Base-by-base conservation (phyloP, 2,797 vertebrate genomes). In the Odontamblyopus rebecca region DNA sequence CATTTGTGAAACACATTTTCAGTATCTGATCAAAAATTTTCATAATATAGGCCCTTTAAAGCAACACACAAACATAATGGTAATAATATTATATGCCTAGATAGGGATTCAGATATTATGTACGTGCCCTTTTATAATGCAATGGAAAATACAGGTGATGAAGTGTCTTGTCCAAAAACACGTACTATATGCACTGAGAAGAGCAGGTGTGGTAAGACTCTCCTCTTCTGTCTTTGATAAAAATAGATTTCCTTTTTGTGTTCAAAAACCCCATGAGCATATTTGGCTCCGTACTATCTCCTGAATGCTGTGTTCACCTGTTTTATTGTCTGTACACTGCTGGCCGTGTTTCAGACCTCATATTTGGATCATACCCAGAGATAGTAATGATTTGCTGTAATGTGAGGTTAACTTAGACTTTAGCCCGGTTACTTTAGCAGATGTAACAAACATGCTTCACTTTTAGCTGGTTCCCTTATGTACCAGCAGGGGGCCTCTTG, bases 401-500 rank as follows among this genome's bases (percentile, higher is more conserved):
- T 51, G 62, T 1, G 19, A 54, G 48, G 27, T 12, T 62, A 38
- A 59, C 68, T 50, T 51, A 23, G 48, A 27, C 26, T 69, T 50
- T 64, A 18, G 18, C 68, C 23, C 19, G 3, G 27, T 72, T 23
- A 1, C 66, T 61, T 2, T 60, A 44, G n/a, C 27, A 53, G 30
- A 69, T 29, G 19, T 3, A 51, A 23, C 26, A 51, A 38, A 38
- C 35, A 38, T 68, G 9, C 56, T 74, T 54, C 51, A 4, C 38
- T 75, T 69, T 29, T 76, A 48, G 29, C 44, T 29, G n/a, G n/a
- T 29, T 79, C 61, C 26, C 44, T 32, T 70, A 64, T 44, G 53
- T n/a, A 59, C 30, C 80, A 79, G 71, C 74, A 48, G 82, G 81
- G 70, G 76, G 74, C 38, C 60, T 74, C 67, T 81, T 74, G 53